Evolutionary conservation across 2,113 vertebrate species (phyloP).

Genomic region (Mesitornis unicolor): DNA sequence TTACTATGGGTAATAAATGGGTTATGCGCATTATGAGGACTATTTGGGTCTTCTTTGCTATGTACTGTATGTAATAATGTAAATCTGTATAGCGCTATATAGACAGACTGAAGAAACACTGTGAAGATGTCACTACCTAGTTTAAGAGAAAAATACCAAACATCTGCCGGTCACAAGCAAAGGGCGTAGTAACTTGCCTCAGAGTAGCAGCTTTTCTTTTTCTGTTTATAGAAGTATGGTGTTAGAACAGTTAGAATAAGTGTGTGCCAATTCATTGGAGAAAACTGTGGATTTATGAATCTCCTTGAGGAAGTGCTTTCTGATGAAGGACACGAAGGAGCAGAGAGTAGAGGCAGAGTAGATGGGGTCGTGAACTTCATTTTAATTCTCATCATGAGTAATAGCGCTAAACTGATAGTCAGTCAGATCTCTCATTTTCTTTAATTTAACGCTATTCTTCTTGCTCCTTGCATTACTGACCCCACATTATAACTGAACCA

Average conservation of each 20-base stretch:
- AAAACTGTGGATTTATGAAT: constrained; percentile 38
- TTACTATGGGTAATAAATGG: not conserved
- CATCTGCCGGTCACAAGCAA: not conserved
- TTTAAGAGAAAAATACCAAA: not conserved
- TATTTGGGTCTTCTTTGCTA: not conserved
- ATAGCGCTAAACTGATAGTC: constrained; percentile 62
- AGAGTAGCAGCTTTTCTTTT: not conserved
- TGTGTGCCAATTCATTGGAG: not conserved
- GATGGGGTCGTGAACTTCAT: constrained; percentile 58
- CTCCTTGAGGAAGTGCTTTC: constrained; percentile 51
- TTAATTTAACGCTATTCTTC: constrained; percentile 62
- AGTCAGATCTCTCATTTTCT: constrained; percentile 59
- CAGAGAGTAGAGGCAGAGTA: constrained; percentile 23
- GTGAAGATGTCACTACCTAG: not conserved
- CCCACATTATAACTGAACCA: constrained; percentile 21
- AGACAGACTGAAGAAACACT: not conserved
- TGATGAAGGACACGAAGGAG: constrained; percentile 38
- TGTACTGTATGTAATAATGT: not conserved
- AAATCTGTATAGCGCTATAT: not conserved
- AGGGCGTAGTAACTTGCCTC: not conserved
- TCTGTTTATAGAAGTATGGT: not conserved
- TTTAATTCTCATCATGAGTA: constrained; percentile 53
- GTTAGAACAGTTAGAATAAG: not conserved
- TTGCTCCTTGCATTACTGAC: constrained; percentile 60
- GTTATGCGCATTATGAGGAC: not conserved